These are phyloP conservation scores for Setipinna tenuifilis DNA, from an alignment of 2,797 vertebrate species.

Conservation along the genomic window DNA sequence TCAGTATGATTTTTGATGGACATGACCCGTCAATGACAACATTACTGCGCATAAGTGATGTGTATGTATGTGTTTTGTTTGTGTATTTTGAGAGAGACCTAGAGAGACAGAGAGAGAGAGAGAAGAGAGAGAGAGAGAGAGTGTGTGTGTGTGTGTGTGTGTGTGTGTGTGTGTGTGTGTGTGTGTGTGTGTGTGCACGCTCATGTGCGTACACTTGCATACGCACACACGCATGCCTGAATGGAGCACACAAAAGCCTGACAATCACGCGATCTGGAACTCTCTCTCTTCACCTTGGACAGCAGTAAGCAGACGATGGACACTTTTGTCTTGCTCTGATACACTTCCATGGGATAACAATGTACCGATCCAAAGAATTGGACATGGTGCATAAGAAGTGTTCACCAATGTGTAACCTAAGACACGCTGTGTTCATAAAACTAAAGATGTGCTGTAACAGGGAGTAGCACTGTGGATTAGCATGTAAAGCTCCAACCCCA, in stretches of 20 bases:
- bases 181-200: background rate
- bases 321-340: background rate
- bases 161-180: background rate
- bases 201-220: background rate
- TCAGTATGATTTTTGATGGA: background rate
- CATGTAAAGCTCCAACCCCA: background rate
- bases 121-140: background rate
- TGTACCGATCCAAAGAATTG: background rate
- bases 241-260: background rate
- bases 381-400: background rate
- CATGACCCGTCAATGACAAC: background rate
- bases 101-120: background rate
- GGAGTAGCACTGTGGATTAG: background rate
- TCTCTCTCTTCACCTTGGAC: background rate
- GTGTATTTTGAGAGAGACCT: no score
- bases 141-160: background rate
- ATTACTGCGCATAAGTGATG: no score
- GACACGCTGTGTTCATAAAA: background rate
- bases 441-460: background rate
- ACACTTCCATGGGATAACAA: background rate
- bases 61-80: no score
- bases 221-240: background rate
- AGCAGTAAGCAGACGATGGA: background rate
- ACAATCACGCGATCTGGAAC: constrained; percentile 1
- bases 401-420: background rate